Evolutionary conservation across 1,140 invertebrate genomes (phyloP), one percentile per base, ranked within the genome.

Genomic region (Nasonia vitripennis): DNA sequence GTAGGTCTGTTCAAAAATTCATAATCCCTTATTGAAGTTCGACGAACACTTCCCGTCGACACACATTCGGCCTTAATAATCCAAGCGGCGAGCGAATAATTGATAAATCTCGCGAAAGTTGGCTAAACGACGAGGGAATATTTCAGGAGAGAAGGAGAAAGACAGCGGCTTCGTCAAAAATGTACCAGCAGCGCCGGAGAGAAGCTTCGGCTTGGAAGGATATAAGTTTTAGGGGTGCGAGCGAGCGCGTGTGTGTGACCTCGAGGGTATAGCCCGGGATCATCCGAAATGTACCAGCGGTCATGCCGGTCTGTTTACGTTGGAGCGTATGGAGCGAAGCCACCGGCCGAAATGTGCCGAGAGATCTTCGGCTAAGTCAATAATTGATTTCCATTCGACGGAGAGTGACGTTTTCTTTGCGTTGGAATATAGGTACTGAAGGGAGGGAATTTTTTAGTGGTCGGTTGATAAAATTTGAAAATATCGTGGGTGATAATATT

Each of bases 321-420:
- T 75, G 37, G 23, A 27, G 12, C 17, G 55, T 17, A 51, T 12
- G 48, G 48, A 51, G 14, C 48, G 11, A 51, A 23, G 10, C 23
- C 11, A 7, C 7, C 70, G 62, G 70, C 10, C 31, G 70, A 71
- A 70, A 70, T 62, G 17, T 62, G 14, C 55, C 70, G 70, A 17
- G 17, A 71, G 70, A 71, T 71, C 23, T 37, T 75, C 41, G 74
- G 31, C 31, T 6, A 48, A 48, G 37, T 75, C 31, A 75, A 75
- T 75, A 75, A 75, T 75, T 75, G 37, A 75, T 75, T 75, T 75
- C 31, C 17, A 75, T 75, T 75, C 74, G 20, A 34, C 3, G 27
- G 27, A 34, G 20, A 62, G 17, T 62, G 55, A 62, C 55, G 6
- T 55, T 55, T 55, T 20, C 51, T 55, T 5, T 5, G 12, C 17